Percentiles rank a stretch among this genome's conserved stretches.
phyloP scores from a whole-genome alignment of 2,888 invertebrate species.

The Nasonia oneida region DNA sequence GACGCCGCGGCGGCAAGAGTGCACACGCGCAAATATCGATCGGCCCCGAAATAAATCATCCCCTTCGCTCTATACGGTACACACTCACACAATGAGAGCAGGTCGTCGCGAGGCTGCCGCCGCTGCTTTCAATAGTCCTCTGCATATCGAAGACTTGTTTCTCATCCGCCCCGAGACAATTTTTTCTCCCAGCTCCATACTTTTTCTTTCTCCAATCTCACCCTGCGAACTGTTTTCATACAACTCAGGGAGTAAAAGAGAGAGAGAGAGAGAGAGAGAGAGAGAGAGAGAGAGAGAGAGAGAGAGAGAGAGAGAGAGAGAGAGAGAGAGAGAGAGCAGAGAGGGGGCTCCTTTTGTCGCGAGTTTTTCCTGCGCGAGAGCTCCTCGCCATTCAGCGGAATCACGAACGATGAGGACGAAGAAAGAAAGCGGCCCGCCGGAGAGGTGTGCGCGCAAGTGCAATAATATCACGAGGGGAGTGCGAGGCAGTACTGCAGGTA shows the following conservation, averaged over 20 bases:
- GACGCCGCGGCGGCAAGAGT: too few relatives aligned
- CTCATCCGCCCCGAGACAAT: constrained; percentile 21
- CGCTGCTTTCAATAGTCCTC: constrained; percentile 30
- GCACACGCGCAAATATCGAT: constrained; percentile 35
- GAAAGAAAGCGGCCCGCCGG: not conserved
- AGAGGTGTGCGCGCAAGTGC: constrained; percentile 43
- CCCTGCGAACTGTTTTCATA: not conserved
- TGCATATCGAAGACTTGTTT: constrained; percentile 19
- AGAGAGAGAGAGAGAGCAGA: not conserved
- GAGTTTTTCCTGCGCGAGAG: not conserved
- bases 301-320: not conserved
- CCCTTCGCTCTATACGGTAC: not conserved
- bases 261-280: not conserved
- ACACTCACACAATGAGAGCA: not conserved
- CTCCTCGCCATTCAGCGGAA: constrained; percentile 6
- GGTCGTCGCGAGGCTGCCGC: too few relatives aligned
- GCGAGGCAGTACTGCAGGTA: constrained; percentile 31
- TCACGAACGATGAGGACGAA: not conserved
- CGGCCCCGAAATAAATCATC: constrained; percentile 41
- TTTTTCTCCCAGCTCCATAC: constrained; percentile 5
- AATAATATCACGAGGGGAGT: not conserved
- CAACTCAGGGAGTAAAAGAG: not conserved
- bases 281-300: not conserved
- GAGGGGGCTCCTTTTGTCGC: not conserved
- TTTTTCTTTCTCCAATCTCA: not conserved